Evolutionary conservation across 2,113 vertebrate genomes (phyloP), one percentile per base, ranked within the genome.

Genomic region (Campylorhamphus procurvoides): DNA sequence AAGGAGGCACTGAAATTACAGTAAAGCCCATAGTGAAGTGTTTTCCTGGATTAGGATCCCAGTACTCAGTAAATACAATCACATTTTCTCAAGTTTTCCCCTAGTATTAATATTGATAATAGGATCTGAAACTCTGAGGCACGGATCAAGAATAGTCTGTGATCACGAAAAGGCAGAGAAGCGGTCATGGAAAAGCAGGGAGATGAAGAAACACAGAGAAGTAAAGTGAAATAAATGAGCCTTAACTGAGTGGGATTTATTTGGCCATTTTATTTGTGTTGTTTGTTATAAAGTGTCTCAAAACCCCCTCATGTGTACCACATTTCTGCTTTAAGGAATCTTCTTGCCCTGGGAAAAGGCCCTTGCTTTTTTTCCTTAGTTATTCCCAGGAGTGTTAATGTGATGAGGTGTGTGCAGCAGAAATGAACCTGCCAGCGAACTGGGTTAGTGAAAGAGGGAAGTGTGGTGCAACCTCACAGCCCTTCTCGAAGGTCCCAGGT

Each of bases 301-400:
- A 44, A 3, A 1, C 3, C 2, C 35, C 6, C 40, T 40, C 40
- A 1, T 23, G 33, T 18, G 9, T 50, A 37, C 6, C 3, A 29
- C 25, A 20, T 31, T 74, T 69, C 25, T 19, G 9, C 27, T 77
- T 46, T 42, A 29, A 64, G 55, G 19, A 69, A n/a, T 42, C 46
- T 42, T 62, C 72, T 53, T 83, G 28, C 25, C 53, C 59, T 52
- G 44, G 4, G n/a, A 56, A 69, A 42, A 83, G 3, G 25, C 9
- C 71, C 37, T 58, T 75, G 4, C 24, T 24, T 64, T 50, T 75
- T 59, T 52, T 8, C 6, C 16, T 42, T 22, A 18, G 12, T 74
- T 91, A 35, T 40, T 79, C 33, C 15, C 27, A 7, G 6, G 59
- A 42, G 23, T 35, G 50, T 46, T 74, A 6, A 49, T 42, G 20